A percentile compares a stretch with the other conserved stretches of the same genome.
Evolutionary conservation across 2,888 invertebrate species (phyloP).

Genomic region (Melinaea marsaeus): DNA sequence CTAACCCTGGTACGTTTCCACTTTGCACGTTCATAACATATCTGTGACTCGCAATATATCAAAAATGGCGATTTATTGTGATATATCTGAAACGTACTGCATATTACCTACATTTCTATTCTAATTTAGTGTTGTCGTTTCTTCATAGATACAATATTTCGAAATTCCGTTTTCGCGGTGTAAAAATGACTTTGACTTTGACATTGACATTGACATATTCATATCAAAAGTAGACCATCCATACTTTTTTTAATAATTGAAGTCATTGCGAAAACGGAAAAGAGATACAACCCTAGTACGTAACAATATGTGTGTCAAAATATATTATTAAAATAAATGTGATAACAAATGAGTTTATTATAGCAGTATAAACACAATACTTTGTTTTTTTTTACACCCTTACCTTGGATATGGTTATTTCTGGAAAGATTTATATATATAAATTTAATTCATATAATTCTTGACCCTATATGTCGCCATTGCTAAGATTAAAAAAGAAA

Average conservation of each 20-base stretch:
- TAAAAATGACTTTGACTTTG: background rate
- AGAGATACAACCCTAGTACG: constrained; percentile 66
- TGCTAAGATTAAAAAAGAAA: too few species aligned
- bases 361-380: constrained; percentile 61
- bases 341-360: constrained; percentile 77
- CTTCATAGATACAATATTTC: constrained; percentile 55
- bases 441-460: too few species aligned
- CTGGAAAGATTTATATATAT: too few species aligned
- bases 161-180: constrained; percentile 47
- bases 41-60: background rate
- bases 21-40: background rate
- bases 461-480: too few species aligned
- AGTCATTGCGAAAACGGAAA: constrained; percentile 53
- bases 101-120: constrained; percentile 45
- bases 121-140: constrained; percentile 53
- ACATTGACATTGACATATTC: background rate
- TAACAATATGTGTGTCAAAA: constrained; percentile 75
- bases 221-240: constrained; percentile 33
- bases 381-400: constrained; percentile 34
- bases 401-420: background rate
- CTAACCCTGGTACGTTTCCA: constrained; percentile 52
- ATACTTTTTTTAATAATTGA: constrained; percentile 28
- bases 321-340: constrained; percentile 77
- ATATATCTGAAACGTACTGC: constrained; percentile 58
- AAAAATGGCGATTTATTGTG: constrained; percentile 12